A percentile compares a stretch with the other conserved stretches of the same genome.
Conservation (phyloP, 2,797 vertebrate species). For the Sebastes trivittatus region DNA sequence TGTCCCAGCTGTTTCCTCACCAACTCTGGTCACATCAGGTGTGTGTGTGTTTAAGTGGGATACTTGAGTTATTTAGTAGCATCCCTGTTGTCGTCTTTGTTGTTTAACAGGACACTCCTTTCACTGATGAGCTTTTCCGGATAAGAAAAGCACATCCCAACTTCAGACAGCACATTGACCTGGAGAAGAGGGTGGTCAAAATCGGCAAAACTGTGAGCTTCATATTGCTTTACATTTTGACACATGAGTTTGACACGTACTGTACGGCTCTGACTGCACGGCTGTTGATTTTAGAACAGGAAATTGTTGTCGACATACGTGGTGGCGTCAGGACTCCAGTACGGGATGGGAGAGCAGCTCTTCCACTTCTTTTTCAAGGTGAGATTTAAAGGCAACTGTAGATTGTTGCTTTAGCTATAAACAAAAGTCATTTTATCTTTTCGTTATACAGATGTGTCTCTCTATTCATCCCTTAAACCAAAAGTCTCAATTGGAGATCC, state of each 20-base stretch:
- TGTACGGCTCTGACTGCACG: neutral
- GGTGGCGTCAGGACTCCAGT: slow-evolving; percentile 90
- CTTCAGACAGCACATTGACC: slow-evolving; percentile 85
- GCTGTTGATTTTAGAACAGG: slow-evolving; percentile 65
- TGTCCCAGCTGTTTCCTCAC: neutral
- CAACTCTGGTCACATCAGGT: neutral
- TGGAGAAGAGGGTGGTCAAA: slow-evolving; percentile 90
- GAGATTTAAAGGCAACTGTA: neutral
- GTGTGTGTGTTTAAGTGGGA: neutral
- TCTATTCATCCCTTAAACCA: neutral
- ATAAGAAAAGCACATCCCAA: slow-evolving; percentile 87
- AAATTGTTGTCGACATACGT: slow-evolving; percentile 85
- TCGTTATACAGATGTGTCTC: neutral
- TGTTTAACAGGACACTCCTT: slow-evolving; percentile 83
- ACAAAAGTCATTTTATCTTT: neutral
- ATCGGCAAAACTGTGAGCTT: slow-evolving; percentile 89
- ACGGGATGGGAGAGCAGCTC: slow-evolving; percentile 90
- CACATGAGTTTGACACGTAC: neutral
- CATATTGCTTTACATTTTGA: neutral
- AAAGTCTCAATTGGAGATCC: neutral
- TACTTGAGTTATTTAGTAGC: neutral
- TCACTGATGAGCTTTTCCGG: slow-evolving; percentile 89
- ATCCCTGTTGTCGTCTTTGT: neutral
- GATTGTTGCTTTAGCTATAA: neutral
- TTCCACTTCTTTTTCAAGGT: slow-evolving; percentile 95